phyloP scores from a whole-genome alignment of 1,140 invertebrate genomes.

The Zaprionus inermis region DNA sequence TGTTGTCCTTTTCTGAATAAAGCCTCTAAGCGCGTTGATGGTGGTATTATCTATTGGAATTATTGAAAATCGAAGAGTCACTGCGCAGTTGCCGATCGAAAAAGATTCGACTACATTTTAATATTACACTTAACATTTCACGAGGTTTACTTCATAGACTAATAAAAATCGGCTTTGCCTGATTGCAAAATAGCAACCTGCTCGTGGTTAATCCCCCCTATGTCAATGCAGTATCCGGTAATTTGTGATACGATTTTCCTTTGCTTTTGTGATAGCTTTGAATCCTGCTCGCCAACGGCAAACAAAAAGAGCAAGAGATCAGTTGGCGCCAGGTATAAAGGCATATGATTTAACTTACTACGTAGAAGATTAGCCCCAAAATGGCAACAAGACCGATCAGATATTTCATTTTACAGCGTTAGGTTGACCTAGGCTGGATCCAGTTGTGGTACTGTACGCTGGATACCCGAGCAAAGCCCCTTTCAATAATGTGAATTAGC shows the following conservation, averaged over 20 bases:
- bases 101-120: too few species aligned
- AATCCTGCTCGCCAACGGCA: too few species aligned
- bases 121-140: too few species aligned
- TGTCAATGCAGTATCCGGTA: conserved; percentile 36
- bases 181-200: conserved; percentile 46
- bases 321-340: not conserved
- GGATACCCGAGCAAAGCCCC: conserved; percentile 33
- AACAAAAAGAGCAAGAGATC: too few species aligned
- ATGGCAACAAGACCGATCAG: conserved; percentile 52
- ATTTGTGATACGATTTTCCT: conserved; percentile 39
- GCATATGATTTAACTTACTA: conserved; percentile 49
- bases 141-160: too few species aligned
- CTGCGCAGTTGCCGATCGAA: too few species aligned
- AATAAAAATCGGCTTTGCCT: too few species aligned
- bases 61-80: not conserved
- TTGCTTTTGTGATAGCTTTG: conserved; percentile 51
- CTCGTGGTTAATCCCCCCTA: conserved; percentile 69
- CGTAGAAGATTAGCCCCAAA: conserved; percentile 33
- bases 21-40: not conserved
- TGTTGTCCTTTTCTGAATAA: not conserved
- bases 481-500: conserved; percentile 57
- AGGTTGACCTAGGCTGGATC: conserved; percentile 8
- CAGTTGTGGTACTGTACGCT: conserved; percentile 52
- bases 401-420: conserved; percentile 53
- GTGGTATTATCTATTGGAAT: not conserved